Evolutionary conservation across 2,888 invertebrate species (phyloP).

Genomic region (Colletes collaris): DNA sequence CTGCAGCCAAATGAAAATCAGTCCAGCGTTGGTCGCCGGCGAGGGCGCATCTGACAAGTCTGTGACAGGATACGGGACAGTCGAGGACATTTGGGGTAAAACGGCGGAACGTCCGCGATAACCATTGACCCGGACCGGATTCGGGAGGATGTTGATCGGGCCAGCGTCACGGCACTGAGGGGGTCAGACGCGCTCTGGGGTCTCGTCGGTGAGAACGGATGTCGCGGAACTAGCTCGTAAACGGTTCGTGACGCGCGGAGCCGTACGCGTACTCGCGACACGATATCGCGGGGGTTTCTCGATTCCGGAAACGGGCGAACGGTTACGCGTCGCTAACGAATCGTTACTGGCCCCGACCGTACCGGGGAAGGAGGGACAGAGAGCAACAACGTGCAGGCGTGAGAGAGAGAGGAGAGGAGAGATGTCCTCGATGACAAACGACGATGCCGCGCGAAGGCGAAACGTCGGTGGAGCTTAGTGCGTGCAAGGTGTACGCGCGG

Average conservation of each 20-base stretch:
- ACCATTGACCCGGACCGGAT: slow-evolving; percentile 24
- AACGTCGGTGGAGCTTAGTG: slow-evolving; percentile 58
- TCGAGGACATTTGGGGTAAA: slow-evolving; percentile 25
- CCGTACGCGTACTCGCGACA: neutral
- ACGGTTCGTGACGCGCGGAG: neutral
- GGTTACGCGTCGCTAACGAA: neutral
- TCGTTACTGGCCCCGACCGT: neutral
- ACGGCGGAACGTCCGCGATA: slow-evolving; percentile 40
- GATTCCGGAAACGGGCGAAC: neutral
- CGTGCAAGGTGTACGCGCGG: slow-evolving; percentile 66
- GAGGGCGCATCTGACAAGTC: slow-evolving; percentile 75
- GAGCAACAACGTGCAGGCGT: slow-evolving; percentile 3
- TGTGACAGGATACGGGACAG: slow-evolving; percentile 45
- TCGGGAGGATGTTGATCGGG: slow-evolving; percentile 33
- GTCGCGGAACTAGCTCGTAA: slow-evolving; percentile 32
- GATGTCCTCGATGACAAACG: slow-evolving; percentile 74
- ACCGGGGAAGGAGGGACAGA: neutral
- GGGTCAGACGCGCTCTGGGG: slow-evolving; percentile 56
- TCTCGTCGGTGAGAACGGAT: slow-evolving; percentile 42
- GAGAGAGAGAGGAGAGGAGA: slow-evolving; percentile 33
- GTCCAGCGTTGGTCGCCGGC: slow-evolving; percentile 81
- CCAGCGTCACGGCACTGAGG: slow-evolving; percentile 43
- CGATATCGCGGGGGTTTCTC: neutral
- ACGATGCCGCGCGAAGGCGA: slow-evolving; percentile 66
- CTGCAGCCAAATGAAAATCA: slow-evolving; percentile 80